Percentiles rank a stretch among this genome's conserved stretches.
Conservation (phyloP, 2,113 vertebrate genomes). For the Cyanistes caeruleus region DNA sequence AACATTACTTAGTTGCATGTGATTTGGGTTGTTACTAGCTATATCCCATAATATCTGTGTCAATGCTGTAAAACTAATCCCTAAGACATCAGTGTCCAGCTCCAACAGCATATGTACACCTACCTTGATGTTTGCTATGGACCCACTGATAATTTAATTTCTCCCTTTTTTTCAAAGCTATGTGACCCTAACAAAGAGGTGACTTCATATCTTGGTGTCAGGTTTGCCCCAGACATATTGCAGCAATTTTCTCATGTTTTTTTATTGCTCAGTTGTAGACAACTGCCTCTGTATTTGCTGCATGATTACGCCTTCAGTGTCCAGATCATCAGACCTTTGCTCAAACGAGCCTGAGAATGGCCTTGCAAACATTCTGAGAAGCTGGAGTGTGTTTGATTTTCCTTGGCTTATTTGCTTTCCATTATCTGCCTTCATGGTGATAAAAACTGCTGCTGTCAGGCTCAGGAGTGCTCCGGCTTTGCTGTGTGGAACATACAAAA, state of each 20-base stretch:
- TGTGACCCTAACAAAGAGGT: not conserved
- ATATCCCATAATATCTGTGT: not conserved
- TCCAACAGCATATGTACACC: accelerated
- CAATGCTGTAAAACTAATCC: not conserved
- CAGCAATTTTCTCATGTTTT: not conserved
- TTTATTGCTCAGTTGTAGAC: not conserved
- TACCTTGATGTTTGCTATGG: accelerated
- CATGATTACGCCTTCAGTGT: not conserved
- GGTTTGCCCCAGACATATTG: not conserved
- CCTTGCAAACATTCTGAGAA: not conserved
- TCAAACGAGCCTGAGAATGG: not conserved
- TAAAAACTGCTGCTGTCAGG: not conserved
- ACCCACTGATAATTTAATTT: not conserved
- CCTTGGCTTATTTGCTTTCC: slow-evolving; percentile 37
- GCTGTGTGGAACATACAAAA: not conserved
- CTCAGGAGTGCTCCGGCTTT: not conserved
- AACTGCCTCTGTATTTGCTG: not conserved
- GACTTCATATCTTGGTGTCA: not conserved
- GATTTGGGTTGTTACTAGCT: not conserved
- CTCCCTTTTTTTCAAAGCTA: not conserved
- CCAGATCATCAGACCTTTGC: slow-evolving; percentile 25
- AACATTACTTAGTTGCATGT: not conserved
- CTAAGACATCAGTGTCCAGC: not conserved
- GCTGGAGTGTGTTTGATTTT: slow-evolving; percentile 9
- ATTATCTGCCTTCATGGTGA: not conserved